A percentile compares a stretch with the other conserved stretches of the same genome.
phyloP scores from a whole-genome alignment of 1,140 invertebrate genomes.

The Meteorus sp. region DNA sequence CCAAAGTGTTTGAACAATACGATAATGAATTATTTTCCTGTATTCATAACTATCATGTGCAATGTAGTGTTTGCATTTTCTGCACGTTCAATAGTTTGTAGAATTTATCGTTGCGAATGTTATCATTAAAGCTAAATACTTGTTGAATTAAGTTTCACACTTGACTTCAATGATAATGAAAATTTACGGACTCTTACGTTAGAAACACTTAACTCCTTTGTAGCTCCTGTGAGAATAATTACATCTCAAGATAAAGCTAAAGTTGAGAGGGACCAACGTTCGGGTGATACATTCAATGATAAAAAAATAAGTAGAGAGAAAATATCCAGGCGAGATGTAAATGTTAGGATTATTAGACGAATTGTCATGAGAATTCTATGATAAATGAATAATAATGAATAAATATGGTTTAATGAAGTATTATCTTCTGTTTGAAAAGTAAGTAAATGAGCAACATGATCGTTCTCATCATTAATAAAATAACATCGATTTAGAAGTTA shows the following conservation, averaged over 20 bases:
- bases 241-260: slow-evolving; percentile 60
- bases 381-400: too few species aligned
- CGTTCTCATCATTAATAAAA: too few species aligned
- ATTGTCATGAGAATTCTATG: slow-evolving; percentile 40
- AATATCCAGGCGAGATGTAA: background rate
- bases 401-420: slow-evolving; percentile 20
- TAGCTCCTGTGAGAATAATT: slow-evolving; percentile 41
- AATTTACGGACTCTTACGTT: slow-evolving; percentile 14
- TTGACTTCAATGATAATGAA: background rate
- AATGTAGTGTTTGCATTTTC: too few species aligned
- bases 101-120: too few species aligned
- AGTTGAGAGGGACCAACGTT: slow-evolving; percentile 59
- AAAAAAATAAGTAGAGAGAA: background rate
- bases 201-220: slow-evolving; percentile 33
- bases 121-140: too few species aligned
- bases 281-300: slow-evolving; percentile 28
- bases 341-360: slow-evolving; percentile 57
- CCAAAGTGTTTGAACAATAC: background rate
- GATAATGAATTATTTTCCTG: background rate
- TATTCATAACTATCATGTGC: too few species aligned
- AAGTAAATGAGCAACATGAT: slow-evolving; percentile 14
- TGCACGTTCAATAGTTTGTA: slow-evolving; percentile 15
- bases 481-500: too few species aligned
- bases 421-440: slow-evolving; percentile 1
- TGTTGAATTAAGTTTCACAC: too few species aligned